These are phyloP conservation scores for Eurois occulta DNA, from an alignment of 2,888 invertebrate species.

Conservation along the genomic window DNA sequence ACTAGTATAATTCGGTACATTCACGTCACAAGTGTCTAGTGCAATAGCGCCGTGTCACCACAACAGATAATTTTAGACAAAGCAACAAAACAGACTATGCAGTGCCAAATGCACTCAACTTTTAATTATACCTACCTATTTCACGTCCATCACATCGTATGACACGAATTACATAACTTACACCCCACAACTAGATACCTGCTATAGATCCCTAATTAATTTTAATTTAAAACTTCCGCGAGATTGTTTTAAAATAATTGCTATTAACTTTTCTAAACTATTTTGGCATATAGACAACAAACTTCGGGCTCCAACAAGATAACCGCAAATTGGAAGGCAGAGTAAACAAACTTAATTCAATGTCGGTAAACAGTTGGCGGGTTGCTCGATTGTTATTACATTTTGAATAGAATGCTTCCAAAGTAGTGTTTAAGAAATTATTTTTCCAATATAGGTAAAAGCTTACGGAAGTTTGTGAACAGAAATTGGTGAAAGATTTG, in stretches of 20 bases:
- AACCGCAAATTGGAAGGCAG: conserved; percentile 63
- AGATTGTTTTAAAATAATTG: conserved; percentile 55
- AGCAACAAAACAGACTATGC: conserved; percentile 10
- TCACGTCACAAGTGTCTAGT: not conserved
- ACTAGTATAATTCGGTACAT: not conserved
- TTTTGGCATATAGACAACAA: conserved; percentile 59
- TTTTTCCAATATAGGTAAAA: conserved; percentile 42
- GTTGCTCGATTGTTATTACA: conserved; percentile 46
- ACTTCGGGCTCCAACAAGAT: conserved; percentile 58
- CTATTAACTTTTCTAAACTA: conserved; percentile 54
- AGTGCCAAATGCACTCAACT: conserved; percentile 22
- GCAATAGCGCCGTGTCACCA: conserved; percentile 13
- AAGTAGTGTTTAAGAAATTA: conserved; percentile 26
- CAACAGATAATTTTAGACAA: conserved; percentile 14
- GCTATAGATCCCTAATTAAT: not conserved
- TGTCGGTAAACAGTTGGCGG: conserved; percentile 56
- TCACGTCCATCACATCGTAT: not conserved
- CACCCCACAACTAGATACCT: not conserved
- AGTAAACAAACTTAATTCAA: conserved; percentile 64
- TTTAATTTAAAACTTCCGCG: conserved; percentile 44
- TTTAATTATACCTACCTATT: conserved; percentile 40
- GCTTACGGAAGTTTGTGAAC: conserved; percentile 28
- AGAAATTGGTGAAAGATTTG: not conserved
- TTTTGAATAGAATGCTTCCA: conserved; percentile 54
- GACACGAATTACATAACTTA: conserved; percentile 1